Evolutionary conservation across 2,113 vertebrate species (phyloP).

Genomic region (Recurvirostra avosetta): DNA sequence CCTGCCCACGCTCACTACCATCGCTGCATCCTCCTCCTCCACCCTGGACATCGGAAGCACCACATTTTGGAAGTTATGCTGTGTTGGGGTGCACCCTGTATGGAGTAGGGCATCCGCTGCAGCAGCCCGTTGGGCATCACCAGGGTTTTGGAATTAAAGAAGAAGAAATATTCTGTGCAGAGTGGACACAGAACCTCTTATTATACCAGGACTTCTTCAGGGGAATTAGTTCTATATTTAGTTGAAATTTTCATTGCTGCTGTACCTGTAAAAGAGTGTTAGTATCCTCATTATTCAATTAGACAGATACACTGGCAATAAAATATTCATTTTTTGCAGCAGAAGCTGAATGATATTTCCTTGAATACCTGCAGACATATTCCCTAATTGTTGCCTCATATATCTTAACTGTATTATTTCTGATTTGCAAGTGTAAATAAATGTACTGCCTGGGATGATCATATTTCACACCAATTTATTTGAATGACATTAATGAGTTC

Average conservation of each 20-base stretch:
- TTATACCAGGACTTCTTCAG: not conserved
- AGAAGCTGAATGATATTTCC: not conserved
- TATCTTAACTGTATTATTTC: conserved; percentile 39
- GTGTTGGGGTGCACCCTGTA: fast-evolving
- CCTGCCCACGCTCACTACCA: fast-evolving
- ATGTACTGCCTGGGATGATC: conserved; percentile 45
- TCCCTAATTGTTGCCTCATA: conserved; percentile 60
- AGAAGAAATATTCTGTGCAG: not conserved
- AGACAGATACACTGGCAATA: conserved; percentile 17
- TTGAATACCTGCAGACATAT: conserved; percentile 48
- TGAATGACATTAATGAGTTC: conserved; percentile 66
- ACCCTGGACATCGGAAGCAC: too few species aligned
- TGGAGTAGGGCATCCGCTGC: not conserved
- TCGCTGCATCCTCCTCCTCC: not conserved
- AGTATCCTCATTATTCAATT: conserved; percentile 55
- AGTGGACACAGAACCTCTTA: not conserved
- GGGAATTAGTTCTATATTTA: not conserved
- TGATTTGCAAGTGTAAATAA: conserved; percentile 67
- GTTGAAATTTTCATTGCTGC: not conserved
- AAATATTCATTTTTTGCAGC: not conserved
- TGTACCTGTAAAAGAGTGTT: not conserved
- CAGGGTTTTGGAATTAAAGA: not conserved
- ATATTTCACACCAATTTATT: conserved; percentile 69
- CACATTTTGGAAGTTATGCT: not conserved
- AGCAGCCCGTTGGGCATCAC: not conserved